Conservation (phyloP, 2,888 invertebrate species). For the Cyclophora albipunctata region DNA sequence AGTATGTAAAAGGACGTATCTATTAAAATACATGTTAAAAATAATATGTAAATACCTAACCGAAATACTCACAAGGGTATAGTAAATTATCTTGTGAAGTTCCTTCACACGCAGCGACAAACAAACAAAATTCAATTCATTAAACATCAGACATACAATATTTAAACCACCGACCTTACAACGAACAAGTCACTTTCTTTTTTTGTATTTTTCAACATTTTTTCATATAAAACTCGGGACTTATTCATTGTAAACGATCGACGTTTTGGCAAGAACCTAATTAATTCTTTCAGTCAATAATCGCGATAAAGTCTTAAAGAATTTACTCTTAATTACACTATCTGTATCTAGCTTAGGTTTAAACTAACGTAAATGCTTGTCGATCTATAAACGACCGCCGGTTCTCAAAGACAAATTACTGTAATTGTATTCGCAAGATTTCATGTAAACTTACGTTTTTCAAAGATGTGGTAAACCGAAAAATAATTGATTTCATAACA, state of each 20-base stretch:
- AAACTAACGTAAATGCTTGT: conserved; percentile 20
- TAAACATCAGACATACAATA: conserved; percentile 18
- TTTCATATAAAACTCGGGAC: conserved; percentile 18
- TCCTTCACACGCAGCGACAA: conserved; percentile 67
- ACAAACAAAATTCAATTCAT: conserved; percentile 26
- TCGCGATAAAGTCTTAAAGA: conserved; percentile 35
- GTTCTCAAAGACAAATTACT: no score
- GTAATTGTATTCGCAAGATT: no score
- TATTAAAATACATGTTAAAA: conserved; percentile 8
- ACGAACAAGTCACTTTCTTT: conserved; percentile 25
- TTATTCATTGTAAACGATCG: no score
- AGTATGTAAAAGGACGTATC: neutral
- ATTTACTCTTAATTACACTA: conserved; percentile 19
- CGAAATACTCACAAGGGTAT: conserved; percentile 76
- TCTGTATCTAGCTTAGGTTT: conserved; percentile 8
- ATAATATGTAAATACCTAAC: no score
- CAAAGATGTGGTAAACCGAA: no score
- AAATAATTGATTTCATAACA: no score
- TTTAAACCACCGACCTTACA: conserved; percentile 10
- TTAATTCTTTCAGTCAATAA: conserved; percentile 42
- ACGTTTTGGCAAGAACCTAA: conserved; percentile 57
- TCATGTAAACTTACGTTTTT: no score
- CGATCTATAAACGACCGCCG: no score
- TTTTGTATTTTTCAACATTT: conserved; percentile 19
- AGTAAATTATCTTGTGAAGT: conserved; percentile 78